phyloP scores from a whole-genome alignment of 2,113 vertebrate species.

The Gasterosteus nipponicus region DNA sequence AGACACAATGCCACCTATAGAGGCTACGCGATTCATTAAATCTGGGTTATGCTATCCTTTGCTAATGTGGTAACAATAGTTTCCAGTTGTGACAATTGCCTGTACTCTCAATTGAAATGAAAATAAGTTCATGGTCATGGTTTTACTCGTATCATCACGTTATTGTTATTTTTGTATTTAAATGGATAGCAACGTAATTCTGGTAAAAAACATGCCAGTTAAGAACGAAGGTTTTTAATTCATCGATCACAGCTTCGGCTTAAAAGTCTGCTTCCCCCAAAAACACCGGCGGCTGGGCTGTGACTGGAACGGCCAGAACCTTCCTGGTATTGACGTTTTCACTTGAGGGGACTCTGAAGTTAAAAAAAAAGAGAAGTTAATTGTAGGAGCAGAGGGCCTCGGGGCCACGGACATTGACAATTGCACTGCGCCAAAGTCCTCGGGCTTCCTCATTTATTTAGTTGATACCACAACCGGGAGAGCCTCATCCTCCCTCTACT shows the following conservation, averaged over 20 bases:
- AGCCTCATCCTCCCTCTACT: background rate
- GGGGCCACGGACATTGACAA: background rate
- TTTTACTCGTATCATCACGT: background rate
- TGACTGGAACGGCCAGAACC: conserved; percentile 21
- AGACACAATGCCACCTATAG: conserved; percentile 7
- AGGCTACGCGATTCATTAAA: conserved; percentile 19
- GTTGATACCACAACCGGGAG: background rate
- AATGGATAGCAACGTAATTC: background rate
- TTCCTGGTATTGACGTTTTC: conserved; percentile 43
- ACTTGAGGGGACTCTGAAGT: conserved; percentile 30
- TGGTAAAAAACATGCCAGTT: background rate
- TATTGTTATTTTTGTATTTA: background rate
- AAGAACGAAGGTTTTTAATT: background rate
- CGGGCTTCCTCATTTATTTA: background rate
- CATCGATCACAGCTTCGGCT: conserved; percentile 5
- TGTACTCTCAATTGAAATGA: background rate
- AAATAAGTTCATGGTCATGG: background rate
- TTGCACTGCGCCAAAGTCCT: background rate
- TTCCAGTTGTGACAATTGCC: background rate
- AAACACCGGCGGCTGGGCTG: conserved; percentile 9
- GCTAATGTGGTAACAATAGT: conserved; percentile 2
- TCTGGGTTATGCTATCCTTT: conserved; percentile 14
- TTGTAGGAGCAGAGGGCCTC: conserved; percentile 29
- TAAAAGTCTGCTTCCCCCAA: background rate
- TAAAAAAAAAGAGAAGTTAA: conserved; percentile 37